A percentile compares a stretch with the other conserved stretches of the same genome.
phyloP scores from a whole-genome alignment of 2,888 invertebrate species.

The Euspilapteryx auroguttella region DNA sequence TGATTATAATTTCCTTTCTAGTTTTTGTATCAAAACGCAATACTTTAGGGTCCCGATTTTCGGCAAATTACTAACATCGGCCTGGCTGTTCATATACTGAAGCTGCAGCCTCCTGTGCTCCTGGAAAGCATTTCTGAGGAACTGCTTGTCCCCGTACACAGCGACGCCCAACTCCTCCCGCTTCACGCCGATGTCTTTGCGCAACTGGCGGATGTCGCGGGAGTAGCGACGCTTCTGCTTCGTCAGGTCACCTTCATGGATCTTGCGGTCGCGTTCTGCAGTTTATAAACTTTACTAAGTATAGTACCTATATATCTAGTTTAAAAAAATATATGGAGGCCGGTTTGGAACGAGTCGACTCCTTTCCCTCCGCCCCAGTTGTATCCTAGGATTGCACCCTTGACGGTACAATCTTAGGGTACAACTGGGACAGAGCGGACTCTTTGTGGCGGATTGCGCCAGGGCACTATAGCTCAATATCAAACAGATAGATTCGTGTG shows the following conservation, averaged over 20 bases:
- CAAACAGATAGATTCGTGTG: too few relatives aligned
- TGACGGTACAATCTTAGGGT: too few relatives aligned
- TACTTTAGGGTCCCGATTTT: too few relatives aligned
- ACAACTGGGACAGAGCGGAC: too few relatives aligned
- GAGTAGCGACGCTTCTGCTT: conserved; percentile 55
- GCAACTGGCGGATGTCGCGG: conserved; percentile 55
- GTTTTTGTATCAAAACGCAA: too few relatives aligned
- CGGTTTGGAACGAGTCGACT: too few relatives aligned
- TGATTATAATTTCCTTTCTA: too few relatives aligned
- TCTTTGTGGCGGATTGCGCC: too few relatives aligned
- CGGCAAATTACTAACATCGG: conserved; percentile 26
- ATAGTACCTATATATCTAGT: background rate
- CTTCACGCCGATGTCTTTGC: conserved; percentile 55
- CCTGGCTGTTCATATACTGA: conserved; percentile 57
- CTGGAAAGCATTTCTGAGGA: conserved; percentile 57
- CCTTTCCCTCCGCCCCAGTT: too few relatives aligned
- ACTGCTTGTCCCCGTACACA: conserved; percentile 62
- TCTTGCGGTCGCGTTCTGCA: conserved; percentile 63
- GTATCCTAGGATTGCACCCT: too few relatives aligned
- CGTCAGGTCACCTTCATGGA: conserved; percentile 58
- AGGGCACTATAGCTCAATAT: too few relatives aligned
- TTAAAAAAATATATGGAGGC: too few relatives aligned
- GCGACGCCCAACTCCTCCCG: conserved; percentile 61
- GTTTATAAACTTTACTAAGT: background rate
- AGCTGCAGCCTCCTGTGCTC: conserved; percentile 61